A percentile compares a stretch with the other conserved stretches of the same genome.
Evolutionary conservation across 2,888 invertebrate species (phyloP).

Genomic region (Perdita meconis): DNA sequence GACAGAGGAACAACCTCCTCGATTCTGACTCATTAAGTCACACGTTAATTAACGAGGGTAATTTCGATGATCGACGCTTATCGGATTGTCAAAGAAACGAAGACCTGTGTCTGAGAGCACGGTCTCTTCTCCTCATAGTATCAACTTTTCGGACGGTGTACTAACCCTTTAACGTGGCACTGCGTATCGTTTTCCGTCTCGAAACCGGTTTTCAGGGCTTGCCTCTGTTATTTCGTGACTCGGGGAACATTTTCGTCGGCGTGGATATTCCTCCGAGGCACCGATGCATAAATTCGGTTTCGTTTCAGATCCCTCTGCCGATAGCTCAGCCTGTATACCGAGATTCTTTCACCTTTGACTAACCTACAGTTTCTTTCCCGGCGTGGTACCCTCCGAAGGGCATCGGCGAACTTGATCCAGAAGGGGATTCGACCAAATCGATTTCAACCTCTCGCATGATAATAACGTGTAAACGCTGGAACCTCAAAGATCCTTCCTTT

Average conservation of each 20-base stretch:
- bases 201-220: constrained; percentile 50
- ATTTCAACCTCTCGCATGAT: too few relatives aligned
- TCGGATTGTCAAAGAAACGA: not conserved
- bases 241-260: constrained; percentile 52
- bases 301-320: constrained; percentile 46
- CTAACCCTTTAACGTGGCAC: constrained; percentile 50
- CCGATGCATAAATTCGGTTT: constrained; percentile 55
- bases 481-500: too few relatives aligned
- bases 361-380: not conserved
- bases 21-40: not conserved
- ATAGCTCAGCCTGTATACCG: constrained; percentile 19
- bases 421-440: not conserved
- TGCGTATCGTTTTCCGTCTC: constrained; percentile 52
- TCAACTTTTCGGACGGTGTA: constrained; percentile 44
- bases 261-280: constrained; percentile 45
- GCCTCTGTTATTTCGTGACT: constrained; percentile 60
- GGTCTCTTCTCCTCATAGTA: constrained; percentile 1
- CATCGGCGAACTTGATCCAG: not conserved
- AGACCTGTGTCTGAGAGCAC: not conserved
- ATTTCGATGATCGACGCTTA: not conserved
- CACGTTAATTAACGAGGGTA: not conserved
- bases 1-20: not conserved
- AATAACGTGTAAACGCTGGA: too few relatives aligned
- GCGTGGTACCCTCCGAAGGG: not conserved
- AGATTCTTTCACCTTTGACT: constrained; percentile 7